phyloP scores from a whole-genome alignment of 2,797 vertebrate genomes.

The Graptemys geographica region DNA sequence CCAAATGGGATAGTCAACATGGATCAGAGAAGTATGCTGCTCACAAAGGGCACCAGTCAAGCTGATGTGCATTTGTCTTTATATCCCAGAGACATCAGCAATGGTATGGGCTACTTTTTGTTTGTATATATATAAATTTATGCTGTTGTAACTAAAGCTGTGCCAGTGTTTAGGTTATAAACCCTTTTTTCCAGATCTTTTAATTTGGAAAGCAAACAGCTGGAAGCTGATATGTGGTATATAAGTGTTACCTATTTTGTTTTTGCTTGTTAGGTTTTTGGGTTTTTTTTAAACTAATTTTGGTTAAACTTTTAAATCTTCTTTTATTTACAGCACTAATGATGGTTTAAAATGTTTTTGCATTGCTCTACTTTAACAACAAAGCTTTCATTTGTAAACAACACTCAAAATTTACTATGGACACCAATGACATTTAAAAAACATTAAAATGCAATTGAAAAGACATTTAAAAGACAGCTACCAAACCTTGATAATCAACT shows the following conservation, averaged over 20 bases:
- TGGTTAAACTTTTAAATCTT: neutral
- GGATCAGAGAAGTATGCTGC: neutral
- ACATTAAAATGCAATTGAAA: neutral
- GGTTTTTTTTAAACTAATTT: neutral
- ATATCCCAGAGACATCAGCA: neutral
- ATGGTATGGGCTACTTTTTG: neutral
- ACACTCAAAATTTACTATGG: neutral
- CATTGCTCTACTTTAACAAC: neutral
- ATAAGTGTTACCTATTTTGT: neutral
- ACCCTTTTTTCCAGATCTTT: neutral
- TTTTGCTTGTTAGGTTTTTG: neutral
- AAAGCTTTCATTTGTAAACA: constrained; percentile 4
- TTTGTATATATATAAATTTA: constrained; percentile 1
- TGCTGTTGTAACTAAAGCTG: neutral
- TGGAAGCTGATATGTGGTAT: neutral
- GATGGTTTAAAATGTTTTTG: neutral
- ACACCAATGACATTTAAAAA: neutral
- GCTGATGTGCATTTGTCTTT: neutral
- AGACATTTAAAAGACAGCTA: neutral
- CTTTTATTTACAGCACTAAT: neutral
- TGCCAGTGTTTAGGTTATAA: neutral
- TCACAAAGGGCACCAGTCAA: neutral
- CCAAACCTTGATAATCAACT: neutral
- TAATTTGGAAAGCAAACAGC: neutral
- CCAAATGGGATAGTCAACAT: neutral